Base-by-base conservation (phyloP, 2,888 invertebrate species). In the Hirtodrosophila duncani region DNA sequence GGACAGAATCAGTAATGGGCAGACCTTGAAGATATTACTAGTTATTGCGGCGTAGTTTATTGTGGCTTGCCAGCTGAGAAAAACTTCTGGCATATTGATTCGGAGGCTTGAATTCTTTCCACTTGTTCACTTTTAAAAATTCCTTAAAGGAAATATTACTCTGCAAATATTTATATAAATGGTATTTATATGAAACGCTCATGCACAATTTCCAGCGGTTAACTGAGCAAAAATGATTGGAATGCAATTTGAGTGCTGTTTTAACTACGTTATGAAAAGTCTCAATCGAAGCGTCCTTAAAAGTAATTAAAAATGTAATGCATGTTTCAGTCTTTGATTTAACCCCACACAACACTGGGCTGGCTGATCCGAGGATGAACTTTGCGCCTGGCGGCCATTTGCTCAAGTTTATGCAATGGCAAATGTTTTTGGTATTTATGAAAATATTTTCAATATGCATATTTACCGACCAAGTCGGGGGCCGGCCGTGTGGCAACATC, bases 371-470 rank as follows among this genome's bases (percentile, higher is more conserved):
- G n/a, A n/a, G n/a, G n/a, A n/a, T 23, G 13, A 29, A 34, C 11
- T 34, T n/a, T 33, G 21, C 23, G 52, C 42, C 52, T 14, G 9
- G 5, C 21, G 33, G 51, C 52, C 16, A 18, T 18, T 20, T 8
- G 7, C 21, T 20, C 24, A 48, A 64, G 60, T 48, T 34, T 17
- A 51, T 50, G 60, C 24, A 5, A 65, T 63, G 51, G 27, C 52
- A 62, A 66, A 66, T 57, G 57, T 66, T 71, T 62, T 49, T 43
- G 50, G 36, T 46, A 68, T 66, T 70, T 68, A 45, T 56, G 55
- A 49, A 68, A 63, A 56, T 56, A 60, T 77, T 63, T 52, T 26
- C 49, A 60, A 53, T 58, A 61, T 57, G 49, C 48, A 44, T n/a
- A n/a, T n/a, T n/a, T n/a, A n/a, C n/a, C n/a, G n/a, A n/a, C n/a